Evolutionary conservation across 1,140 invertebrate genomes (phyloP).

Genomic region (Caenorhabditis inopinata): DNA sequence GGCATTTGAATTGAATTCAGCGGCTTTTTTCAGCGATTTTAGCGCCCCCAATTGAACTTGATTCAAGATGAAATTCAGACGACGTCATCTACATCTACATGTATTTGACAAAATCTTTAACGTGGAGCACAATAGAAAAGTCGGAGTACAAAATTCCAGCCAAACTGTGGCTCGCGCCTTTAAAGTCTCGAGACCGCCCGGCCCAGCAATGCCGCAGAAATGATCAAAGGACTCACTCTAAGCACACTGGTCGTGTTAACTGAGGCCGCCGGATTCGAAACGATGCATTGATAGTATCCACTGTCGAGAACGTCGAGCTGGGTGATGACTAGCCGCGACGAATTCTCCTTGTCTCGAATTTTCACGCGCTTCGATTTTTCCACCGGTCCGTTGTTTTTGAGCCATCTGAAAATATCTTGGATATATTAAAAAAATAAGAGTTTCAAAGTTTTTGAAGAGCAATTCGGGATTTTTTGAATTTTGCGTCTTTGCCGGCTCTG

Average conservation of each 20-base stretch:
- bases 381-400: constrained; percentile 64
- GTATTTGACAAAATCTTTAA: too few species aligned
- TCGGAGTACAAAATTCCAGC: too few species aligned
- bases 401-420: constrained; percentile 52
- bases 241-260: constrained; percentile 63
- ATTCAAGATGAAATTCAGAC: too few species aligned
- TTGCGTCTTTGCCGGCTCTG: too few species aligned
- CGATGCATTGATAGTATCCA: constrained; percentile 65
- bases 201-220: background rate
- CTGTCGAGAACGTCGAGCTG: constrained; percentile 64
- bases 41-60: too few species aligned
- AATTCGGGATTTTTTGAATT: background rate
- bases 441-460: background rate
- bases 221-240: constrained; percentile 52
- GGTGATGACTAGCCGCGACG: constrained; percentile 60
- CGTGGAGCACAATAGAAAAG: too few species aligned
- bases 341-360: constrained; percentile 58
- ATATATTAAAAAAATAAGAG: background rate
- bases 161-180: too few species aligned
- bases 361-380: constrained; percentile 57
- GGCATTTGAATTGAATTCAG: too few species aligned
- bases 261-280: constrained; percentile 58
- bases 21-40: too few species aligned
- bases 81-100: too few species aligned
- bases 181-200: too few species aligned